Conservation (phyloP, 37 sponge, comb jelly and placozoan genomes). For the Mnemiopsis leidyi region DNA sequence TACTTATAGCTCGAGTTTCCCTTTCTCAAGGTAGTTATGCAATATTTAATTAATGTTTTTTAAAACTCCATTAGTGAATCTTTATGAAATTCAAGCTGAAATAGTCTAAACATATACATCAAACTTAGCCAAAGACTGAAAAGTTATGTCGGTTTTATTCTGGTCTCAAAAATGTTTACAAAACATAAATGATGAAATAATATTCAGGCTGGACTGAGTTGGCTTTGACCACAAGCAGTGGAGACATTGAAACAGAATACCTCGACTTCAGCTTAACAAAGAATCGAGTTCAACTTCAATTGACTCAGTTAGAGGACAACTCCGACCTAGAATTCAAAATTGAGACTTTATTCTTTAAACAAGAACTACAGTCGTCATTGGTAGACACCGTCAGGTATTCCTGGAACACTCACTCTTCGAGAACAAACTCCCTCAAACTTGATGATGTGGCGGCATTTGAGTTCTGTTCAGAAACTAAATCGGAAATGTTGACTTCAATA, state of each 20-base stretch:
- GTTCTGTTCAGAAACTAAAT: background rate
- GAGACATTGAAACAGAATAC: background rate
- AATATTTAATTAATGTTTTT: too few relatives aligned
- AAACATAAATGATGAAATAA: too few relatives aligned
- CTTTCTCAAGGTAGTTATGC: background rate
- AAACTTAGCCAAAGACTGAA: too few relatives aligned
- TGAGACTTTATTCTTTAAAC: background rate
- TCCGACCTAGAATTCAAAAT: background rate
- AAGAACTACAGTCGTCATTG: background rate
- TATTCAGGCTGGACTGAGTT: background rate
- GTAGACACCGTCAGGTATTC: background rate
- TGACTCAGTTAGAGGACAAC: background rate
- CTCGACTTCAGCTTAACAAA: background rate
- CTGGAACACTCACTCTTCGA: background rate
- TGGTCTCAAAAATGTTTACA: too few relatives aligned
- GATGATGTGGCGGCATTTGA: background rate
- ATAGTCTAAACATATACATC: too few relatives aligned
- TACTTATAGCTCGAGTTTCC: background rate
- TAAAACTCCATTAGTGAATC: too few relatives aligned
- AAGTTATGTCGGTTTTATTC: too few relatives aligned
- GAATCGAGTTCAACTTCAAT: background rate
- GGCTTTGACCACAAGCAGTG: background rate
- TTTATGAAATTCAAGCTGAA: too few relatives aligned
- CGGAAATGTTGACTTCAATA: background rate
- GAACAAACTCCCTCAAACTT: background rate